Evolutionary conservation across 2,797 vertebrate species (phyloP).

Genomic region (Xenentodon cancila): DNA sequence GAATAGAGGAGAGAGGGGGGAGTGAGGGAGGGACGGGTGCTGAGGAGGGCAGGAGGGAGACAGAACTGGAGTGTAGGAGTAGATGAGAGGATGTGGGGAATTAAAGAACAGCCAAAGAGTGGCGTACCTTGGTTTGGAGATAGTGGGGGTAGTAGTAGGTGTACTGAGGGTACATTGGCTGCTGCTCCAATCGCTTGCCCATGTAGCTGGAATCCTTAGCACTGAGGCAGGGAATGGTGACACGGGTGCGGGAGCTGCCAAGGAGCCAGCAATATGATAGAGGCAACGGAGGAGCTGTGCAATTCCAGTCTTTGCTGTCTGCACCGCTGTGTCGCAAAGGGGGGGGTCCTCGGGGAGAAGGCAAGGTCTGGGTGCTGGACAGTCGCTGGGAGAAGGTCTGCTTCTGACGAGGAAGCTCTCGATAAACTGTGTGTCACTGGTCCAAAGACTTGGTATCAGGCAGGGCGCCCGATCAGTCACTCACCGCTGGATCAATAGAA

Average conservation of each 20-base stretch:
- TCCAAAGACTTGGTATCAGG: conserved; percentile 42
- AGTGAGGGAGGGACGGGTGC: neutral
- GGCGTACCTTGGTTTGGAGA: conserved; percentile 96
- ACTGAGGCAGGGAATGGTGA: conserved; percentile 88
- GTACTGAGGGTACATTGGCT: conserved; percentile 99
- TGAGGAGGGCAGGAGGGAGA: conserved; percentile 18
- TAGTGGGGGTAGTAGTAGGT: conserved; percentile 98
- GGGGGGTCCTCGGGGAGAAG: conserved; percentile 57
- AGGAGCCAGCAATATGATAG: conserved; percentile 58
- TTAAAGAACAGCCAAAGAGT: conserved; percentile 41
- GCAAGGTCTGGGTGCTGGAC: conserved; percentile 36
- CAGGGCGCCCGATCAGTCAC: conserved; percentile 55
- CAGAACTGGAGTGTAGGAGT: conserved; percentile 37
- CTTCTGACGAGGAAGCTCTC: conserved; percentile 44
- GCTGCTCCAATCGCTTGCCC: conserved; percentile 99
- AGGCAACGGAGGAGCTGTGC: conserved; percentile 48
- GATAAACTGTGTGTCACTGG: conserved; percentile 25
- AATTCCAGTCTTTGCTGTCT: conserved; percentile 58
- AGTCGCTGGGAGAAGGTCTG: conserved; percentile 47
- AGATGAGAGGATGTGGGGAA: conserved; percentile 51
- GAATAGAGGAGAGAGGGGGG: conserved; percentile 2
- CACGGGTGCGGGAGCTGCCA: conserved; percentile 69
- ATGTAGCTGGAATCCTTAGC: conserved; percentile 98
- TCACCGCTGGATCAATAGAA: conserved; percentile 46
- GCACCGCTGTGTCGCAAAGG: conserved; percentile 44